These are phyloP conservation scores for Enteromius mattozi DNA, from an alignment of 2,797 vertebrate species.

Conservation along the genomic window DNA sequence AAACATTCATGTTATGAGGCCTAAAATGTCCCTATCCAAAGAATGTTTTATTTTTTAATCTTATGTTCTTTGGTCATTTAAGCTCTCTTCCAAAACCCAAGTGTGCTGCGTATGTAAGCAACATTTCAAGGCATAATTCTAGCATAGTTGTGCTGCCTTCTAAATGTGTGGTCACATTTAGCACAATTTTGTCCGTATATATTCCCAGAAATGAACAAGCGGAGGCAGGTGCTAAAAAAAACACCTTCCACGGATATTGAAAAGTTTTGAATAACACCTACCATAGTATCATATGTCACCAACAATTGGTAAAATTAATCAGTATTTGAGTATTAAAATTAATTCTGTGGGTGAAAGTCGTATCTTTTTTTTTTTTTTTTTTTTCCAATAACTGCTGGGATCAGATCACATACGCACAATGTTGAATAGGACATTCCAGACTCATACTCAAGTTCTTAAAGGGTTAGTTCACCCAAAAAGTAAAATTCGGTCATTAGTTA, in stretches of 20 bases:
- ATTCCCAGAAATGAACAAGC: neutral
- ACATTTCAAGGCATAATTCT: neutral
- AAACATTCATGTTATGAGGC: constrained; percentile 9
- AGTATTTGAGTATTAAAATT: neutral
- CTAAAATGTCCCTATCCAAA: neutral
- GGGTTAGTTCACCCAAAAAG: too few species aligned
- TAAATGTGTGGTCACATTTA: neutral
- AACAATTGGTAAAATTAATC: neutral
- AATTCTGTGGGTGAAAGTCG: neutral
- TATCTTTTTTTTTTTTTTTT: neutral
- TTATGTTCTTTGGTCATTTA: neutral
- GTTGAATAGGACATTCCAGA: neutral
- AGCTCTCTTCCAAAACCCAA: neutral
- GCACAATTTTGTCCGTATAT: neutral
- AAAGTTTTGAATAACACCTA: neutral
- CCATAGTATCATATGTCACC: neutral
- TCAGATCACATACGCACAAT: neutral
- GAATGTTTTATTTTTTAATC: neutral
- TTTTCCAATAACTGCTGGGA: neutral
- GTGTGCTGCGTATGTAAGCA: neutral
- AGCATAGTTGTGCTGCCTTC: neutral
- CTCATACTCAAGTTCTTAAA: neutral
- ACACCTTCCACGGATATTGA: neutral
- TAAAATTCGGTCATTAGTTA: too few species aligned
- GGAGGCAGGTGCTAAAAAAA: neutral